Conservation (phyloP, 1,140 invertebrate species). For the Cydia pomonella region DNA sequence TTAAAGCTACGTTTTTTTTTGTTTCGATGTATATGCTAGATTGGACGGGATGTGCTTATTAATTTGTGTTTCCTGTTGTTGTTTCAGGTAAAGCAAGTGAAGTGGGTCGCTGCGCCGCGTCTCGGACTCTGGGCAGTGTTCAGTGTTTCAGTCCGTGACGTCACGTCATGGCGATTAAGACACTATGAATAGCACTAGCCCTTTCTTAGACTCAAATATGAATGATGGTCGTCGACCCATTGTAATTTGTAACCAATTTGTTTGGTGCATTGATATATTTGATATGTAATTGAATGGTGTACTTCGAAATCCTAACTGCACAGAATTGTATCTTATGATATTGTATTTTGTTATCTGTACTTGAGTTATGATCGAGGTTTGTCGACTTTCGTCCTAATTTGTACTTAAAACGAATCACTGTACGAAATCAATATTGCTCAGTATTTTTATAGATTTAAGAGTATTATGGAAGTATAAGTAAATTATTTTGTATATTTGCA, state of each 20-base stretch:
- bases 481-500: constrained; percentile 65
- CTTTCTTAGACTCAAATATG: constrained; percentile 41
- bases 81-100: constrained; percentile 74
- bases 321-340: constrained; percentile 52
- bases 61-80: constrained; percentile 42
- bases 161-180: neutral
- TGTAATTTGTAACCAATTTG: constrained; percentile 47
- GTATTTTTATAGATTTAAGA: constrained; percentile 78
- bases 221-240: constrained; percentile 42
- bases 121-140: constrained; percentile 53
- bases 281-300: constrained; percentile 48
- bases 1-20: constrained; percentile 62
- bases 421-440: constrained; percentile 75
- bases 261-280: constrained; percentile 53
- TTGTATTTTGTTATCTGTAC: constrained; percentile 62
- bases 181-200: constrained; percentile 4
- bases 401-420: constrained; percentile 61
- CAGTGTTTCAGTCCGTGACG: constrained; percentile 56
- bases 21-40: constrained; percentile 47
- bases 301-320: constrained; percentile 61
- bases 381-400: constrained; percentile 55
- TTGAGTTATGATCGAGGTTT: constrained; percentile 61
- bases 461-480: constrained; percentile 63
- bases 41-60: constrained; percentile 34
- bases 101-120: constrained; percentile 58